These are phyloP conservation scores for Varanus salvator DNA, from an alignment of 2,113 vertebrate genomes.

Conservation along the genomic window DNA sequence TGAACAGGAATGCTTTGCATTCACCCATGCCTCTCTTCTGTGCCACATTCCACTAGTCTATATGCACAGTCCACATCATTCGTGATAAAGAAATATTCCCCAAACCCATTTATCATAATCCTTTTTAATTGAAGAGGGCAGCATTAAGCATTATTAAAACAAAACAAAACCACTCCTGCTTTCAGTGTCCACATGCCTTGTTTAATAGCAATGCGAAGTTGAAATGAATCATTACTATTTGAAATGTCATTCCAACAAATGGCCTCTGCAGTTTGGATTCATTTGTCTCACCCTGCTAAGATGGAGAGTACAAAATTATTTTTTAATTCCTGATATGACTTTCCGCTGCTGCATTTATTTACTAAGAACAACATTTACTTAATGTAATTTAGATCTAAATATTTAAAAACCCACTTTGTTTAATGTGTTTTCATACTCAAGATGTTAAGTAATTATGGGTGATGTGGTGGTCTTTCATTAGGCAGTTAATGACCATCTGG, in stretches of 20 bases:
- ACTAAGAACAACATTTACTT: slow-evolving; percentile 78
- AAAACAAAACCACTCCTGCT: background rate
- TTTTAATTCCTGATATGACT: slow-evolving; percentile 75
- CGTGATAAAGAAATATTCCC: background rate
- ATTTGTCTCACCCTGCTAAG: slow-evolving; percentile 44
- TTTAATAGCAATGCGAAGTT: slow-evolving; percentile 37
- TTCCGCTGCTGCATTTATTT: slow-evolving; percentile 72
- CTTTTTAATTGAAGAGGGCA: slow-evolving; percentile 16
- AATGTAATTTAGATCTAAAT: slow-evolving; percentile 77
- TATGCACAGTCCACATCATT: background rate
- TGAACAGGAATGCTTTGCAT: background rate
- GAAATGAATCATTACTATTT: slow-evolving; percentile 45
- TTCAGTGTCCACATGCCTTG: slow-evolving; percentile 7
- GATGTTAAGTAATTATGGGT: slow-evolving; percentile 78
- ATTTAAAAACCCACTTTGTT: slow-evolving; percentile 80
- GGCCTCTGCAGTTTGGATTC: slow-evolving; percentile 37
- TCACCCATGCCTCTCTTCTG: background rate
- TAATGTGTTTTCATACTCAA: slow-evolving; percentile 79
- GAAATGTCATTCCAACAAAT: slow-evolving; percentile 53
- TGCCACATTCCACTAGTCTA: background rate
- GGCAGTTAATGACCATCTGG: slow-evolving; percentile 76
- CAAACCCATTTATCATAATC: background rate
- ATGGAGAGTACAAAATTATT: slow-evolving; percentile 58
- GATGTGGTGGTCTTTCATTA: slow-evolving; percentile 80
- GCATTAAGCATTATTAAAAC: slow-evolving; percentile 13